Base-by-base conservation (phyloP, 2,113 vertebrate species). In the Ptilonorhynchus violaceus region DNA sequence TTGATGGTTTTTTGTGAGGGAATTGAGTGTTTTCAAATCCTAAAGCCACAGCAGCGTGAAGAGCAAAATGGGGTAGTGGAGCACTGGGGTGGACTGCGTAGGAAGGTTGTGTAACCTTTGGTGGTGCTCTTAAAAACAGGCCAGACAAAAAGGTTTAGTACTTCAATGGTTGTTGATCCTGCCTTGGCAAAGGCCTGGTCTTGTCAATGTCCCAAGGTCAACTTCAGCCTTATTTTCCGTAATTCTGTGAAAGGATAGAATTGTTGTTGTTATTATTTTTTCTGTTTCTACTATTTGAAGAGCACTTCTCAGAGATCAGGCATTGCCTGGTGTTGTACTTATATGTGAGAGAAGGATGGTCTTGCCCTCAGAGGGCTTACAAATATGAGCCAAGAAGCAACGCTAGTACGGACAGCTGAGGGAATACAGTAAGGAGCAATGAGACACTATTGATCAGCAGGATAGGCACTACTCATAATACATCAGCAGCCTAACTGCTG, bases 401-500 rank as follows among this genome's bases (percentile, higher is more conserved):
- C 0, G 67, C 62, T 35, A 11, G 56, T 19, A n/a, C 1, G 44
- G 91, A 81, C 83, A 87, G 83, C 94, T 81, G 89, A 89, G 93
- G 94, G 91, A 92, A 95, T 92, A 78, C 5, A 22, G 60, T 6
- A 7, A 66, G 91, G 83, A 91, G 94, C 91, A 67, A 27, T 23
- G 73, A 87, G 87, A 82, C 0, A 0, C 86, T 94, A 94, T 95
- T 94, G 94, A 94, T 93, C 93, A 92, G 91, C 69, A 68, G 86
- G 86, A 92, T 93, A 77, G 94, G 84, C 93, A 96, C 49, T 68
- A 72, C 94, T 96, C 93, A 89, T 78, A 84, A 93, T 78, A 91
- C 89, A 94, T 96, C 91, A 95, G 80, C 94, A 95, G 77, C 89
- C 62, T 88, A 94, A 87, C 93, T 94, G 95, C 95, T 97, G 95